Base-by-base conservation (phyloP, 2,113 vertebrate genomes). In the Rhadina sibilatrix region DNA sequence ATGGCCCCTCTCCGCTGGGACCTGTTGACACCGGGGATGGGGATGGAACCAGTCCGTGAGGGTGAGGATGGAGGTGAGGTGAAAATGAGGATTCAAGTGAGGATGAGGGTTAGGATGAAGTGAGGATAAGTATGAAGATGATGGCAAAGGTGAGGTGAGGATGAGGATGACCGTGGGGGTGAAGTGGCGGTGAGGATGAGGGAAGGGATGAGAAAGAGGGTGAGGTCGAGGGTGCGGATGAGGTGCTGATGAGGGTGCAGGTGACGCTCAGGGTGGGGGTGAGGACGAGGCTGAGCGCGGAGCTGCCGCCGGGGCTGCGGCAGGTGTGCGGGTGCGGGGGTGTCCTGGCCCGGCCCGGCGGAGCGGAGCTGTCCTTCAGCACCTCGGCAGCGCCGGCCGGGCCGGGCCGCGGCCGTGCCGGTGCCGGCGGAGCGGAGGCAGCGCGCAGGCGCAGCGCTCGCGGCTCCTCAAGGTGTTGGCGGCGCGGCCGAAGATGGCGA, bases 351-450 rank as follows among this genome's bases (percentile, higher is more conserved):
- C 23, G 42, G 52, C 16, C n/a, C 20, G 17, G 37, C 15, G 30
- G 54, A 12, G 76, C 28, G 94, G 92, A 87, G 94, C 94, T 96
- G 95, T 94, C 82, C 86, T 88, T 94, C 93, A 96, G 94, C 94
- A 92, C 94, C 94, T 56, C 75, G 70, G 82, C 85, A 30, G 47
- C 5, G 66, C 46, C 24, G 65, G 44, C 65, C 44, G 64, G 61
- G 61, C 61, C 28, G 19, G 61, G 61, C 61, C 70, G 50, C 40
- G 52, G 52, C 50, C 38, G 52, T 30, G 38, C 70, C 65, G 65
- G 44, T 49, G 64, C 44, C 64, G 64, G 33, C 23, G 64, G 44
- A 47, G 64, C 44, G 64, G 64, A 54, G 53, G 61, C 61, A 63
- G 61, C 60, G 60, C 60, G 60, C 60, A 61, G 60, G 60, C 60